Conservation (phyloP, 2,113 vertebrate species). For the Struthidea cinerea region DNA sequence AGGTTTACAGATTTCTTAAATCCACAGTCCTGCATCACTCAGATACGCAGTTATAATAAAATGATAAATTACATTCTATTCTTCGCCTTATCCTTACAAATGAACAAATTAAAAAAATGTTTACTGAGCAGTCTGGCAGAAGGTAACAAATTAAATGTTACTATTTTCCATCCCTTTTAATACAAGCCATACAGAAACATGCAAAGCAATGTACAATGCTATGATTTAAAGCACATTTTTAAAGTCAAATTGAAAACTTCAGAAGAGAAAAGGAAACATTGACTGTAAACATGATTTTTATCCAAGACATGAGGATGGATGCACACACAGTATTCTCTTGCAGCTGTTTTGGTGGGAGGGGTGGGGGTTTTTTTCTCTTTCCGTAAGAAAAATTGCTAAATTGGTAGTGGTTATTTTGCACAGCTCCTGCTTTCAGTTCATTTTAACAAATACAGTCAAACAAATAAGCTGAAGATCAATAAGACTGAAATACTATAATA, state of each 20-base stretch:
- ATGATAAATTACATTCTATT: constrained; percentile 73
- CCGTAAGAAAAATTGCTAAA: constrained; percentile 29
- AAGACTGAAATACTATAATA: constrained; percentile 36
- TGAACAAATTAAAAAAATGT: constrained; percentile 70
- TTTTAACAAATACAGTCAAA: constrained; percentile 40
- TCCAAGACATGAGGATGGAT: neutral
- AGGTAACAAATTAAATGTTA: constrained; percentile 49
- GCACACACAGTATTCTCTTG: constrained; percentile 38
- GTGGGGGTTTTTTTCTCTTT: neutral
- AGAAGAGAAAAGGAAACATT: neutral
- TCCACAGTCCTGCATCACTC: constrained; percentile 71
- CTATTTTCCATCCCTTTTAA: constrained; percentile 28
- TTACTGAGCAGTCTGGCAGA: constrained; percentile 65
- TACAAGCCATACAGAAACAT: constrained; percentile 4
- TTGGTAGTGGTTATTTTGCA: constrained; percentile 29
- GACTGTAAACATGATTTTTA: neutral
- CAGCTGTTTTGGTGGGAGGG: neutral
- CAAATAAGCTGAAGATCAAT: constrained; percentile 47
- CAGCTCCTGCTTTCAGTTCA: neutral
- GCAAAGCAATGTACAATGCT: neutral
- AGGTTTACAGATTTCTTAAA: constrained; percentile 81
- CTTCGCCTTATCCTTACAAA: constrained; percentile 59
- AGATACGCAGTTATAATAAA: constrained; percentile 71
- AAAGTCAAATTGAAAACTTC: constrained; percentile 31
- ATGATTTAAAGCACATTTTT: constrained; percentile 5